A percentile compares a stretch with the other conserved stretches of the same genome.
phyloP scores from a whole-genome alignment of 2,888 invertebrate genomes.

The Tetragonula carbonaria region DNA sequence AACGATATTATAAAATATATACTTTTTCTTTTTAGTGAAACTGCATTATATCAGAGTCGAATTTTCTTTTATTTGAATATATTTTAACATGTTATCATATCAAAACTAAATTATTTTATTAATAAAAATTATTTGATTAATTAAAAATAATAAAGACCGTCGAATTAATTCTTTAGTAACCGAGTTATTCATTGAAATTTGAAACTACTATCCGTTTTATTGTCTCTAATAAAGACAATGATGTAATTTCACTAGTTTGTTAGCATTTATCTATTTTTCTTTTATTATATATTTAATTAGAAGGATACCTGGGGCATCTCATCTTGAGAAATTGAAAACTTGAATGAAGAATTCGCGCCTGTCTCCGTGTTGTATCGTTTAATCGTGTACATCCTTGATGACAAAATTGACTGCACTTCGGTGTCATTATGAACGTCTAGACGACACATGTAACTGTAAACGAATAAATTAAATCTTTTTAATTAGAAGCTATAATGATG shows the following conservation, averaged over 20 bases:
- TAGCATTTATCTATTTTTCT: background rate
- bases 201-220: too few species aligned
- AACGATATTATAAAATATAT: too few species aligned
- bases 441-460: conserved; percentile 86
- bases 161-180: too few species aligned
- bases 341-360: conserved; percentile 75
- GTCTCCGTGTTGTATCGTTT: conserved; percentile 68
- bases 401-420: conserved; percentile 84
- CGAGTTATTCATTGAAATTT: too few species aligned
- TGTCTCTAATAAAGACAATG: background rate
- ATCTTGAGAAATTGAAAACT: conserved; percentile 82
- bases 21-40: too few species aligned
- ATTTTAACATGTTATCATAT: too few species aligned
- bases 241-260: background rate
- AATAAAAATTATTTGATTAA: too few species aligned
- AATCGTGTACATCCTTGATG: conserved; percentile 86
- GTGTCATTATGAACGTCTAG: conserved; percentile 79
- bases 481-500: background rate
- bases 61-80: too few species aligned
- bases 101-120: too few species aligned
- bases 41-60: too few species aligned
- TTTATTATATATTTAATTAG: background rate
- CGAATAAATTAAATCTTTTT: conserved; percentile 9
- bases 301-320: conserved; percentile 76
- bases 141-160: too few species aligned